Base-by-base conservation (phyloP, 2,888 invertebrate genomes). In the Sinohyriopsis cumingii region DNA sequence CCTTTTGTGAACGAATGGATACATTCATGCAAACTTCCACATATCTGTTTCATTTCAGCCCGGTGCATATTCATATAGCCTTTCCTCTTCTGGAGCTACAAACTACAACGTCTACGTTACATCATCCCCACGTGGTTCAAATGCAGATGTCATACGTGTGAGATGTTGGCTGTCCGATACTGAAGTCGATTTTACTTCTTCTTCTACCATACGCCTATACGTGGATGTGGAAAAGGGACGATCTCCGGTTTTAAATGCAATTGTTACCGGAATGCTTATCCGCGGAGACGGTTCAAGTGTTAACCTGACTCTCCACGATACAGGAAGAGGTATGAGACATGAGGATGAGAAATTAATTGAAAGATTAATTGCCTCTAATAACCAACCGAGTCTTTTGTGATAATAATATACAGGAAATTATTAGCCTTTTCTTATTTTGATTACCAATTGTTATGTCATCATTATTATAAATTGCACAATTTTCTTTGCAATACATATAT, bases 151-250 rank as follows among this genome's bases (percentile, higher is more conserved):
- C 12, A n/a, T 68, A 18, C 63, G 64, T 22, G 68, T 55, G 59
- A 59, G 59, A 59, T 68, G 63, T 22, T 54, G 59, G 15, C 54
- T 68, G 18, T 68, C 68, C 53, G 9, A 22, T n/a, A 59, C 57
- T n/a, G 59, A 55, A 15, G 19, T 68, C n/a, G 68, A 68, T 22
- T 63, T 64, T 25, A 55, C 45, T 20, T 24, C 20, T 7, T 20
- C 20, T 18, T 45, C 45, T 20, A 57, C 54, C 15, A 63, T 68
- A 9, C 63, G 57, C 12, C 24, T 68, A 7, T 59, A 20, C 20
- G 64, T 64, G 5, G 59, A 59, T 20, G 64, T 68, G 9, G 68
- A 64, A 28, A 68, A 68, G 68, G 68, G 68, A 68, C 59, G 64
- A 20, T 64, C 55, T 28, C 68, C 68, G 15, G 68, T 68, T 9